These are phyloP conservation scores for Uropsilus gracilis DNA, from an alignment of 2,113 vertebrate genomes.

Conservation along the genomic window DNA sequence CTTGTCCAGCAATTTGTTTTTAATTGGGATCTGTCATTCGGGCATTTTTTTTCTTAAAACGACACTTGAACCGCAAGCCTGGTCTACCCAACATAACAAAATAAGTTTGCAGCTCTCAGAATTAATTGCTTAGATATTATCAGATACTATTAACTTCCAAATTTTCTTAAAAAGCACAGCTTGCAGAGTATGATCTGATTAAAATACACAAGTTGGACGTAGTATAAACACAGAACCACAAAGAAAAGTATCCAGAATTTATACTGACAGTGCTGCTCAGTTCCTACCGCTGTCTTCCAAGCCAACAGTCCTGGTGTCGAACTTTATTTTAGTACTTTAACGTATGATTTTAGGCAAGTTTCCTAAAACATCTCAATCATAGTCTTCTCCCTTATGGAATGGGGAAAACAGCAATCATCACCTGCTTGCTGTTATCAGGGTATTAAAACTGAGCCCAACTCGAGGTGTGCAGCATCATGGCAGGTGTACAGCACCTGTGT, in stretches of 20 bases:
- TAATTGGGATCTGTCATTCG: neutral
- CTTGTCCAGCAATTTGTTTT: neutral
- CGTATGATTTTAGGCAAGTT: neutral
- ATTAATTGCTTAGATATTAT: neutral
- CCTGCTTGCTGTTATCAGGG: neutral
- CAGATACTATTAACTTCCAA: neutral
- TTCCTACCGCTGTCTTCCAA: neutral
- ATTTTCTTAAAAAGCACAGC: neutral
- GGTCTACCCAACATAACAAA: neutral
- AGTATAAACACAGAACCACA: neutral
- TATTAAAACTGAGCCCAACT: neutral
- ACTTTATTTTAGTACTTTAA: neutral
- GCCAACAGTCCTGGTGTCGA: neutral
- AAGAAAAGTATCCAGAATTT: neutral
- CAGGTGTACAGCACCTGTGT: neutral
- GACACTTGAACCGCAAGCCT: neutral
- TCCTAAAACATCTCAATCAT: neutral
- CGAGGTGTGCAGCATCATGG: neutral
- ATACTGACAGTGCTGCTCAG: neutral
- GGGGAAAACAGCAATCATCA: neutral
- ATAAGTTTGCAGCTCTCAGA: neutral
- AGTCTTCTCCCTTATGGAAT: neutral
- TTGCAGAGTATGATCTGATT: neutral
- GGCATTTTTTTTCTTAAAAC: slow-evolving; percentile 4
- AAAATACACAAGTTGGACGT: neutral